These are phyloP conservation scores for Odontomyia ornata DNA, from an alignment of 2,888 invertebrate species.

Conservation along the genomic window DNA sequence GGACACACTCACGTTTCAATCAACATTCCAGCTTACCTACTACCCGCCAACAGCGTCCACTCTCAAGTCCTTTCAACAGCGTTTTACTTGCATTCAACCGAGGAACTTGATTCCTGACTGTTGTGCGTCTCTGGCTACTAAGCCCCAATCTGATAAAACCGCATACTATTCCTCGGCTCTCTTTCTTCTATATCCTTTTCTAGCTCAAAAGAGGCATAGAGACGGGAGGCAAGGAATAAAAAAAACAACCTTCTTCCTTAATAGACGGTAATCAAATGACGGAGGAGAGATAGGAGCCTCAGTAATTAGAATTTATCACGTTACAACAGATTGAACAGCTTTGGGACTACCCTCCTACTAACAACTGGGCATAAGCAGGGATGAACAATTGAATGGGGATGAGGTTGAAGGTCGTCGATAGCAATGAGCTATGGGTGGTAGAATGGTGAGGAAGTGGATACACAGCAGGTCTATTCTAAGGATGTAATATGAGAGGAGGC, in stretches of 20 bases:
- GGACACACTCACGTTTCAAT: conserved; percentile 41
- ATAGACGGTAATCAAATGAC: conserved; percentile 41
- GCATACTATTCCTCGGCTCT: background rate
- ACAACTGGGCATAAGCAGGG: background rate
- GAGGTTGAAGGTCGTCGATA: background rate
- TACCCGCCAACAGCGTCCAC: background rate
- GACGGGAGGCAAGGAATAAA: background rate
- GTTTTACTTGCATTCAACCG: conserved; percentile 8
- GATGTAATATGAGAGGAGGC: background rate
- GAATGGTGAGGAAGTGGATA: background rate
- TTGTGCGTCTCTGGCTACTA: background rate
- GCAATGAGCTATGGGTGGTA: background rate
- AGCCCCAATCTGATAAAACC: conserved; percentile 3
- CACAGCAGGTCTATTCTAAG: background rate
- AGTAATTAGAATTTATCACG: conserved; percentile 45
- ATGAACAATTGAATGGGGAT: background rate
- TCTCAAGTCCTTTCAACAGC: background rate
- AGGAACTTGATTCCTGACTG: conserved; percentile 19
- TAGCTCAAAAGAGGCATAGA: background rate
- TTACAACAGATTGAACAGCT: conserved; percentile 41
- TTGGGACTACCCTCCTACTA: background rate
- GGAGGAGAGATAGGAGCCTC: conserved; percentile 41
- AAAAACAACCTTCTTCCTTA: conserved; percentile 34
- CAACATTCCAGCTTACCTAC: conserved; percentile 8
- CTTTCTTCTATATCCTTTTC: background rate